These are phyloP conservation scores for Paralvinella palmiformis DNA, from an alignment of 1,140 invertebrate species.

Conservation along the genomic window DNA sequence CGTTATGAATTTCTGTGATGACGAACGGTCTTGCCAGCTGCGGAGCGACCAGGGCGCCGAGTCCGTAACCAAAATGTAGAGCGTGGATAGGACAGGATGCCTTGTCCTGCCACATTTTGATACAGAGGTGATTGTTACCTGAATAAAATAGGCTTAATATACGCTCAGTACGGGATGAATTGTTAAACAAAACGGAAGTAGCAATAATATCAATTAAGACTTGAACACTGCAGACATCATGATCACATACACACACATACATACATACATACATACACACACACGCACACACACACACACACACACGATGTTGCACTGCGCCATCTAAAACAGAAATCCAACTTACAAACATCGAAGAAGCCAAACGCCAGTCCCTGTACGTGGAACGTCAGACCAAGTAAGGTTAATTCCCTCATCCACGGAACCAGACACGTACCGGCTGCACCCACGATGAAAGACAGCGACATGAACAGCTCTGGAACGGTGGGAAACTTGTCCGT, in stretches of 20 bases:
- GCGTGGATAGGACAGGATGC: conserved; percentile 27
- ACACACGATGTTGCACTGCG: too few species aligned
- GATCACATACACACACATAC: not conserved
- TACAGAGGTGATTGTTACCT: conserved; percentile 29
- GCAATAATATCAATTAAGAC: not conserved
- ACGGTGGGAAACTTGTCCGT: not conserved
- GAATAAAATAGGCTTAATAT: conserved; percentile 15
- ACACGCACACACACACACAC: too few species aligned
- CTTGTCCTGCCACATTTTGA: conserved; percentile 27
- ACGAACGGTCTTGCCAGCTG: conserved; percentile 31
- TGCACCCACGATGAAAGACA: not conserved
- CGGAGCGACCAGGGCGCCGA: conserved; percentile 34
- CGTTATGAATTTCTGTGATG: conserved; percentile 14
- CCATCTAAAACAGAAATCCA: too few species aligned
- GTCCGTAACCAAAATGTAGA: conserved; percentile 33
- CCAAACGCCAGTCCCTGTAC: too few species aligned
- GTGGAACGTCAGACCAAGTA: too few species aligned
- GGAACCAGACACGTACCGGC: not conserved
- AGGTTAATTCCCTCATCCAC: too few species aligned
- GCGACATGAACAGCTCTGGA: not conserved
- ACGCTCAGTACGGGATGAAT: not conserved
- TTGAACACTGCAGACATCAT: not conserved
- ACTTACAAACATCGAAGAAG: too few species aligned
- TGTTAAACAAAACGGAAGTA: not conserved
- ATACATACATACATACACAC: not conserved